Base-by-base conservation (phyloP, 64 coral and sea anemone genomes). In the Porites australiensis region DNA sequence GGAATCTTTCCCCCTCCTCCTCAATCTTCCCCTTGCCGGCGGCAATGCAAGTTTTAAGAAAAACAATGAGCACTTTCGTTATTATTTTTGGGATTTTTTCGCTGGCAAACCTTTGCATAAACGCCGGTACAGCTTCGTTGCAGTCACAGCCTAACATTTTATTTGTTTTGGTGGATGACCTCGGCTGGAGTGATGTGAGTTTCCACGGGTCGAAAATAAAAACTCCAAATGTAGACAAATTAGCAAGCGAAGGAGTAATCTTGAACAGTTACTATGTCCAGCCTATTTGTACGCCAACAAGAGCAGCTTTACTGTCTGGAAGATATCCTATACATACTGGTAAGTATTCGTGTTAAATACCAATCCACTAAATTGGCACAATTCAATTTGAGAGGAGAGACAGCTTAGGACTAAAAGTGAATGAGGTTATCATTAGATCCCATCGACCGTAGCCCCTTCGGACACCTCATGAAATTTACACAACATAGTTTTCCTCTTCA, bases 141-240 rank as follows among this genome's bases (percentile, higher is more conserved):
- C 50, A 51, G 23, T 53, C 45, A 9, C 50, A 51, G 23, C 91
- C 91, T 58, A 50, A 93, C 49, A 78, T 93, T 80, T 75, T 93
- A 11, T 80, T 87, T 12, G 74, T 93, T 70, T 58, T 88, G n/a
- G 91, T 88, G 16, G 91, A 93, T 59, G 91, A 93, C 53, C 84
- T 93, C 53, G 91, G 91, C 18, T 93, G 91, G 91, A 93, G 84
- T 69, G 91, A 93, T 48, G 91, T 93, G 8, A 83, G 91, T 58
- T 93, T 78, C 27, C 91, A 93, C 6, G 79, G 79, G 6, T 75
- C 90, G 13, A 64, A 84, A 44, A 87, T 93, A 13, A 64, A 88
- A 61, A 93, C 91, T 6, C 91, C 91, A 7, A 79, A 93, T 72
- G 86, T 93, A 13, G 91, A 93, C 79, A 77, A 68, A 23, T 63